A percentile compares a stretch with the other conserved stretches of the same genome.
These are phyloP conservation scores for Polyploca ridens DNA, from an alignment of 2,888 invertebrate genomes.

Conservation along the genomic window DNA sequence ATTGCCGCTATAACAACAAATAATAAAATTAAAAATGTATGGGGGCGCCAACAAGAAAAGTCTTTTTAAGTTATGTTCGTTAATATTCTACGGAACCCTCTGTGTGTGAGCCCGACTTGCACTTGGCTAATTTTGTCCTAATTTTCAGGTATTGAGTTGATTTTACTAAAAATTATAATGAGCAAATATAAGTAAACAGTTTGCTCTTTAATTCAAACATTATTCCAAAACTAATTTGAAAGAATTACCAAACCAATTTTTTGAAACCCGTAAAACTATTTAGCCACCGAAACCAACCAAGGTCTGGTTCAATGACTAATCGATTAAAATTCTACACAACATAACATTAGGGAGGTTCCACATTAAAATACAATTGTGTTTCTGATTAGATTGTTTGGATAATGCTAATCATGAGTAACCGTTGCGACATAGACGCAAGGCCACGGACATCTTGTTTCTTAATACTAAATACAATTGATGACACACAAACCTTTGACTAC, in stretches of 20 bases:
- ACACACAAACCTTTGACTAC: constrained; percentile 3
- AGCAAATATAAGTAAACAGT: too few relatives aligned
- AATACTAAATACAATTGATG: constrained; percentile 9
- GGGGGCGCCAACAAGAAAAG: too few relatives aligned
- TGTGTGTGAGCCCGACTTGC: too few relatives aligned
- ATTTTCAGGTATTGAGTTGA: too few relatives aligned
- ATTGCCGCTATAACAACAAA: too few relatives aligned
- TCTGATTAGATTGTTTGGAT: neutral
- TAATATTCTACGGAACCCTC: too few relatives aligned
- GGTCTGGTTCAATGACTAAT: constrained; percentile 9
- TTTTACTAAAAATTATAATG: too few relatives aligned
- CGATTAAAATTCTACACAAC: neutral
- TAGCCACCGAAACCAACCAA: neutral
- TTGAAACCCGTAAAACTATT: neutral
- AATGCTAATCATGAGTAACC: constrained; percentile 6
- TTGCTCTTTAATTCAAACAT: too few relatives aligned
- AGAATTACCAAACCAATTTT: neutral
- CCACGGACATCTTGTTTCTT: neutral
- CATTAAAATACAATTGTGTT: constrained; percentile 11
- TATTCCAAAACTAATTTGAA: too few relatives aligned
- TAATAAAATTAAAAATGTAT: too few relatives aligned
- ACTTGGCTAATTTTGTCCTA: too few relatives aligned
- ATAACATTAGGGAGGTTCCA: neutral
- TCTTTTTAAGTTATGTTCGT: too few relatives aligned
- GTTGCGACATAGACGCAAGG: constrained; percentile 10